These are phyloP conservation scores for Chiloscyllium plagiosum DNA, from an alignment of 2,113 vertebrate species.

Conservation along the genomic window DNA sequence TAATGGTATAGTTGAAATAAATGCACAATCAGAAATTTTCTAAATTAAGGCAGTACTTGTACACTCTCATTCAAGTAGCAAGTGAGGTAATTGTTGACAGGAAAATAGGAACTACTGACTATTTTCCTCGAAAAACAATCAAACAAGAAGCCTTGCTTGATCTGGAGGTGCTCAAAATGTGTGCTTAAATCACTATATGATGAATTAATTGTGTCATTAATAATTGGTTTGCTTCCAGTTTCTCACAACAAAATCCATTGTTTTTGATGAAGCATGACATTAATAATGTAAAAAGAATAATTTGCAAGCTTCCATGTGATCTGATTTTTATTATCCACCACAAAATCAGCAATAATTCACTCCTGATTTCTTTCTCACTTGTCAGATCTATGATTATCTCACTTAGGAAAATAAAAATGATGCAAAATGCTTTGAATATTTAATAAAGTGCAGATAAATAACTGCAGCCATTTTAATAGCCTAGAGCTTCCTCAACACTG, in stretches of 20 bases:
- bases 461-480: not conserved
- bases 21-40: not conserved
- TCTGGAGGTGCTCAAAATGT: not conserved
- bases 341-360: not conserved
- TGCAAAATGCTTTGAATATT: not conserved
- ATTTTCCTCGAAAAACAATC: not conserved
- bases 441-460: not conserved
- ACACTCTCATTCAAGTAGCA: not conserved
- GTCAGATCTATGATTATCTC: not conserved
- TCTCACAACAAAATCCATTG: not conserved
- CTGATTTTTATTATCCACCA: not conserved
- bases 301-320: not conserved
- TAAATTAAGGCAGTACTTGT: not conserved
- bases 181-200: not conserved
- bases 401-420: constrained; percentile 5
- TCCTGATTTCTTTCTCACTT: not conserved
- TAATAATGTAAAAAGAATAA: not conserved
- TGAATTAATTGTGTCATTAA: not conserved
- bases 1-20: not conserved
- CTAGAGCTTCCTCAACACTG: not conserved
- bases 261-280: not conserved
- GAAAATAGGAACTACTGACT: not conserved
- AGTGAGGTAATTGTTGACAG: not conserved
- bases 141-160: not conserved
- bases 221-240: not conserved